Conservation (phyloP, 30 jellyfish, hydroid and myxozoan species). For the Aurelia sp. region DNA sequence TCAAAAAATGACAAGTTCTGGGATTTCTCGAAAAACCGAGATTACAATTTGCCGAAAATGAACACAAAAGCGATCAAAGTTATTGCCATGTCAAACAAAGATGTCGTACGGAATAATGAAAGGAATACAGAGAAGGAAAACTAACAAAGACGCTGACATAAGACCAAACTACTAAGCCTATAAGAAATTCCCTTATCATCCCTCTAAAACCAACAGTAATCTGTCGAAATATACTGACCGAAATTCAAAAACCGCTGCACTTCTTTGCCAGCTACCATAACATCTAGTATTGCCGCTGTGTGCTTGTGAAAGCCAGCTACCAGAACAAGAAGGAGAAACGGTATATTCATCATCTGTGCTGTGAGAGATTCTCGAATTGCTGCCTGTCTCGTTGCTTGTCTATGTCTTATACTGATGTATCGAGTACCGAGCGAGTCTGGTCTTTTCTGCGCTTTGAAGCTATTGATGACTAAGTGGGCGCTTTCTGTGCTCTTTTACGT, state of each 20-base stretch:
- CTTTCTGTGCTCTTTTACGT: slow-evolving; percentile 27
- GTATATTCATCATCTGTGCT: slow-evolving; percentile 18
- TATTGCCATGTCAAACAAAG: slow-evolving; percentile 13
- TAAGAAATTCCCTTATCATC: slow-evolving; percentile 9
- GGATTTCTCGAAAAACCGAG: slow-evolving; percentile 16
- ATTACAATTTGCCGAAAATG: slow-evolving; percentile 37
- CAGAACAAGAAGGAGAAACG: slow-evolving; percentile 31
- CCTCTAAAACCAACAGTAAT: slow-evolving; percentile 35
- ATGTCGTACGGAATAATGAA: not conserved
- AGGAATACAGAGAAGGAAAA: not conserved
- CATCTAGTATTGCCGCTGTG: slow-evolving; percentile 72
- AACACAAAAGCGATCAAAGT: slow-evolving; percentile 52
- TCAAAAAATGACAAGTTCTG: slow-evolving; percentile 6
- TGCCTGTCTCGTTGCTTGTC: not conserved
- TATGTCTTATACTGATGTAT: not conserved
- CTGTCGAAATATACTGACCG: slow-evolving; percentile 46
- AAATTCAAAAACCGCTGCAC: slow-evolving; percentile 67
- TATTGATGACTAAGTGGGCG: slow-evolving; percentile 57
- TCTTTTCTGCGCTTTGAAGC: slow-evolving; percentile 36
- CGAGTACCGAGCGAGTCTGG: slow-evolving; percentile 12
- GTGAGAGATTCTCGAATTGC: not conserved
- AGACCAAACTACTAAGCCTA: slow-evolving; percentile 33
- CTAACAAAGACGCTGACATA: slow-evolving; percentile 19
- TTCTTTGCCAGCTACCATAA: slow-evolving; percentile 78
- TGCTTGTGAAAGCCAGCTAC: slow-evolving; percentile 47